Evolutionary conservation across 1,140 invertebrate species (phyloP).

Genomic region (Brachionus rubens): DNA sequence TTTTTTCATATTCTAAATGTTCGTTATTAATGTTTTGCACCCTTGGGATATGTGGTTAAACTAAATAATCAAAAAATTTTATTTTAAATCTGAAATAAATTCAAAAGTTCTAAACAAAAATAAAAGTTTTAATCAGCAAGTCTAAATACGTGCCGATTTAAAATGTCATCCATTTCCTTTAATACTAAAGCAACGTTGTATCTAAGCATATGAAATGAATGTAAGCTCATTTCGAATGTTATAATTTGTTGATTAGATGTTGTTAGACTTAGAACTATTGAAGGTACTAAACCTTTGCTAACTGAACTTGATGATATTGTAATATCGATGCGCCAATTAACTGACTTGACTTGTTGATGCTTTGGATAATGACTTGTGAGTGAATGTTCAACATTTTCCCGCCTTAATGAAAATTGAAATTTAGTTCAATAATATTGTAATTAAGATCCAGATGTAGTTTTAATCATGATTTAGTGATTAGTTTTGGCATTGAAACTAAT

Average conservation of each 20-base stretch:
- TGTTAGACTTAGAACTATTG: neutral
- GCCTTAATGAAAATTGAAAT: neutral
- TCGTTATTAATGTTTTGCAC: too few species aligned
- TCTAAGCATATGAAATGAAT: slow-evolving; percentile 20
- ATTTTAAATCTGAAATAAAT: too few species aligned
- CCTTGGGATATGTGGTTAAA: too few species aligned
- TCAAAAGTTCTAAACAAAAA: neutral
- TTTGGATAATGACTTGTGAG: neutral
- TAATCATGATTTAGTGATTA: too few species aligned
- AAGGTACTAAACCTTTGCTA: neutral
- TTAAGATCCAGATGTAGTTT: too few species aligned
- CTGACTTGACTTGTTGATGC: neutral
- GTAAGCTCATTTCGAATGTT: slow-evolving; percentile 7
- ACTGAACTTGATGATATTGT: slow-evolving; percentile 33
- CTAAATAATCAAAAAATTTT: too few species aligned
- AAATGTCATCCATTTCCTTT: slow-evolving; percentile 29
- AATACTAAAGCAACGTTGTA: slow-evolving; percentile 22
- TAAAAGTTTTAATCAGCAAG: neutral
- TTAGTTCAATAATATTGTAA: too few species aligned
- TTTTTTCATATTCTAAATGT: too few species aligned
- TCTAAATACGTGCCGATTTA: slow-evolving; percentile 10
- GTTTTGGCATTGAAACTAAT: too few species aligned
- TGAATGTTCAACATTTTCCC: neutral
- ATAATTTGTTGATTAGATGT: neutral
- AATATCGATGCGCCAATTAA: slow-evolving; percentile 39